These are phyloP conservation scores for Semotilus atromaculatus DNA, from an alignment of 2,797 vertebrate species.

Conservation along the genomic window DNA sequence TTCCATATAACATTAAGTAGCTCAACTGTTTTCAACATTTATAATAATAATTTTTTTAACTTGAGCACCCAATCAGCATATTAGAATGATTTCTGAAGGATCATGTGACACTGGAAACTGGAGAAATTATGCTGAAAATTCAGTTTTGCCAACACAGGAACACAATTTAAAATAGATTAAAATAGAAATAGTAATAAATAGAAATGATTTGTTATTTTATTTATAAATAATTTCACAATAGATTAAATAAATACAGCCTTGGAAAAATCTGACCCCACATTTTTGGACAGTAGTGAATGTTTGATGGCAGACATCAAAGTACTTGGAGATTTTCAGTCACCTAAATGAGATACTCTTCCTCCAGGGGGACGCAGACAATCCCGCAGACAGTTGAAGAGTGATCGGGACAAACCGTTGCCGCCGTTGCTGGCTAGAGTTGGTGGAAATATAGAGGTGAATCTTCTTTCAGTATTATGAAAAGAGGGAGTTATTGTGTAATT, in stretches of 20 bases:
- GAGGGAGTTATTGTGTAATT: background rate
- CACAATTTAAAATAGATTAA: background rate
- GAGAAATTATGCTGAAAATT: background rate
- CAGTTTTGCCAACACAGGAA: background rate
- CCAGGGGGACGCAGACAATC: constrained; percentile 94
- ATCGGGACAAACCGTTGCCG: constrained; percentile 95
- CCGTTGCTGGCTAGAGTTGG: constrained; percentile 94
- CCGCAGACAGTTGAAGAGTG: constrained; percentile 91
- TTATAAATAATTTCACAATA: background rate
- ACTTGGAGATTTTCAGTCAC: background rate
- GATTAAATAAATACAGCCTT: background rate
- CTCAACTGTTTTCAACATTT: background rate
- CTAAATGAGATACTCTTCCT: constrained; percentile 28
- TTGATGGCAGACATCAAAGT: background rate
- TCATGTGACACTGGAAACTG: background rate
- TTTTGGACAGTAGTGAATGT: background rate
- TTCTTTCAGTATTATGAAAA: background rate
- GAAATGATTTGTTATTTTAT: background rate
- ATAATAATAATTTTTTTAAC: background rate
- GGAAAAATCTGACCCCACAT: too few species aligned
- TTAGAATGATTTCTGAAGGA: background rate
- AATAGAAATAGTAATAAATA: background rate
- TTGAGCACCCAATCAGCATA: background rate
- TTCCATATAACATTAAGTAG: background rate
- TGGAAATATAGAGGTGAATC: constrained; percentile 93